Conservation (phyloP, 2,797 vertebrate genomes). For the Brachymystax lenok region DNA sequence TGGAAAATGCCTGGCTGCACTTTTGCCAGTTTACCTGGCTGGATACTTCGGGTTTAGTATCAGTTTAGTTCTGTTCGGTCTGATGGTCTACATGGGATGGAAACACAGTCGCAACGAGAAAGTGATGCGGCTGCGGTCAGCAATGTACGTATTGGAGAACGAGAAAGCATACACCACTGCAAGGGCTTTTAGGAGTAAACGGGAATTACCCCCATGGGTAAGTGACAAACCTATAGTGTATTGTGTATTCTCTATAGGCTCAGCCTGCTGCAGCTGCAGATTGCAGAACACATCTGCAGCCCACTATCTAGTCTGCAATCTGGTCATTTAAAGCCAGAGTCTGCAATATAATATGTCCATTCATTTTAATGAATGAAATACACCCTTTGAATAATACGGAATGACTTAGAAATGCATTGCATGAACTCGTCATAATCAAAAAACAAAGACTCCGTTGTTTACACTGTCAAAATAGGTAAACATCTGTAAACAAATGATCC, state of each 20-base stretch:
- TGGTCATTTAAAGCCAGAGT: not conserved
- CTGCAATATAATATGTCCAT: not conserved
- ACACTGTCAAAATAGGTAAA: not conserved
- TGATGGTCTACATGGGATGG: slow-evolving; percentile 80
- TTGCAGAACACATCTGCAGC: not conserved
- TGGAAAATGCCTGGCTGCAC: slow-evolving; percentile 73
- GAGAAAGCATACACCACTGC: slow-evolving; percentile 70
- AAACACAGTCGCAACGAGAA: slow-evolving; percentile 77
- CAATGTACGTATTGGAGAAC: slow-evolving; percentile 78
- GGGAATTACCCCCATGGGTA: slow-evolving; percentile 80
- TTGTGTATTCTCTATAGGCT: not conserved
- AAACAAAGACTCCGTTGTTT: too few relatives aligned
- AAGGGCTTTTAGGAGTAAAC: slow-evolving; percentile 62
- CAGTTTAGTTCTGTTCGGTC: slow-evolving; percentile 69
- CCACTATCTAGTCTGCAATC: not conserved
- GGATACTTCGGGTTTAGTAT: slow-evolving; percentile 81
- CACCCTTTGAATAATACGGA: not conserved
- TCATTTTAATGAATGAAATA: not conserved
- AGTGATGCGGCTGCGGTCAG: slow-evolving; percentile 68
- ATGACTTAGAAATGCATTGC: not conserved
- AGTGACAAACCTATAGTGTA: slow-evolving; percentile 36
- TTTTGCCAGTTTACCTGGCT: slow-evolving; percentile 81
- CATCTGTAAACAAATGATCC: not conserved
- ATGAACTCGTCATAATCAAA: not conserved
- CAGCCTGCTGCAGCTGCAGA: not conserved